Percentiles rank a stretch among this genome's conserved stretches.
These are phyloP conservation scores for Cyphomyrus plagiostoma DNA, from an alignment of 2,113 vertebrate species.

Conservation along the genomic window DNA sequence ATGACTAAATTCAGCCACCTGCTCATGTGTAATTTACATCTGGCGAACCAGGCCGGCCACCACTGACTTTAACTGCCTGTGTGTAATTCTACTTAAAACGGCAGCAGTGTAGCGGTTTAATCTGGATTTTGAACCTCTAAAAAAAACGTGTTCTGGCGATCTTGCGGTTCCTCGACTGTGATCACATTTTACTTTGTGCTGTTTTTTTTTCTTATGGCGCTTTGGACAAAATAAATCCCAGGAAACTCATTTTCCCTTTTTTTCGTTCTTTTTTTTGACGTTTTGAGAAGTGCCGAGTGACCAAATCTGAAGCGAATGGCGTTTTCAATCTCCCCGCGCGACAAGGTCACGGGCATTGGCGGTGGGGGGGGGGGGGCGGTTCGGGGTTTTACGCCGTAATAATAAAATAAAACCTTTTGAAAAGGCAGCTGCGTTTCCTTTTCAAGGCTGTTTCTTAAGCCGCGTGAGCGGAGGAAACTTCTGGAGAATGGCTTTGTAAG, in stretches of 20 bases:
- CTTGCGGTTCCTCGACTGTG: neutral
- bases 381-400: conserved; percentile 17
- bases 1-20: conserved; percentile 12
- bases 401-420: conserved; percentile 33
- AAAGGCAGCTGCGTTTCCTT: conserved; percentile 35
- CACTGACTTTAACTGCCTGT: neutral
- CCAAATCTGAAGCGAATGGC: conserved; percentile 1
- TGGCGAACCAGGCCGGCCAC: neutral
- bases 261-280: neutral
- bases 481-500: conserved; percentile 23
- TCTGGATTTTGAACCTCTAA: neutral
- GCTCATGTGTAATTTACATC: conserved; percentile 2
- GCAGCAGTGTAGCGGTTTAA: neutral
- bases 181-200: neutral
- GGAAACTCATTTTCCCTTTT: neutral
- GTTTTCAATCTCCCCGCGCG: neutral
- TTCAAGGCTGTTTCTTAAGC: conserved; percentile 30
- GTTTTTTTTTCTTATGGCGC: too few species aligned
- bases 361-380: neutral
- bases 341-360: conserved; percentile 15
- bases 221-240: neutral
- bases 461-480: conserved; percentile 27
- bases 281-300: neutral
- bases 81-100: neutral
- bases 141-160: neutral